Percentiles rank a stretch among this genome's conserved stretches.
phyloP scores from a whole-genome alignment of 2,113 vertebrate genomes.

The Mus pahari region DNA sequence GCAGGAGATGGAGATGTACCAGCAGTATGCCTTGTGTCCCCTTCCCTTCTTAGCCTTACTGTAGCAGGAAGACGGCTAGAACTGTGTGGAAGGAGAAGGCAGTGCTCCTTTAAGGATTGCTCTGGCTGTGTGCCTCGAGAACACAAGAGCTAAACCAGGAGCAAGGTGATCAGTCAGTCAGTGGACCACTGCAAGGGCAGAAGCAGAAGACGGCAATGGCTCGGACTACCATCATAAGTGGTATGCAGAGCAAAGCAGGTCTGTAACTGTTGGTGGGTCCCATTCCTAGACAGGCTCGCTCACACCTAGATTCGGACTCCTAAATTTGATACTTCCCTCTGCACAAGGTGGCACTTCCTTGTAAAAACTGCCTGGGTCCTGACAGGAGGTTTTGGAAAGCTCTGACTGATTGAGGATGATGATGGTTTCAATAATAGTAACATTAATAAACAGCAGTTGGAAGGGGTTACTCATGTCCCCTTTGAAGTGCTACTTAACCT shows the following conservation, averaged over 20 bases:
- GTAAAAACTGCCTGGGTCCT: neutral
- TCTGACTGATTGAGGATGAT: neutral
- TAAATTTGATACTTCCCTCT: neutral
- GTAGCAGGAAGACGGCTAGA: neutral
- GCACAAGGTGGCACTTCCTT: neutral
- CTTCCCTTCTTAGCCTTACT: neutral
- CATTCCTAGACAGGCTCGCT: neutral
- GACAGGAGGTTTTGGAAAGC: neutral
- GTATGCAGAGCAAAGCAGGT: neutral
- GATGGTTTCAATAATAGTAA: neutral
- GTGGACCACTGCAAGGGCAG: neutral
- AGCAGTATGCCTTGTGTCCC: neutral
- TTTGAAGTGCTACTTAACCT: neutral
- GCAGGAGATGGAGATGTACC: neutral
- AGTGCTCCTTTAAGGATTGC: neutral
- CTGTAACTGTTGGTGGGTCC: neutral
- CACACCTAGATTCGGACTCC: neutral
- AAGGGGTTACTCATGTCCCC: neutral
- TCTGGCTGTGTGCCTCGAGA: neutral
- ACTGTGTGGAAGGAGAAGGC: neutral
- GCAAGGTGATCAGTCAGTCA: neutral
- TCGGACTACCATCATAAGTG: neutral
- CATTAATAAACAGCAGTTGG: neutral
- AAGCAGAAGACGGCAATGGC: neutral
- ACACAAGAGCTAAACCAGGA: neutral